Evolutionary conservation across 2,888 invertebrate genomes (phyloP), one percentile per base, ranked within the genome.

Genomic region (Eudasyphora cyanicolor): DNA sequence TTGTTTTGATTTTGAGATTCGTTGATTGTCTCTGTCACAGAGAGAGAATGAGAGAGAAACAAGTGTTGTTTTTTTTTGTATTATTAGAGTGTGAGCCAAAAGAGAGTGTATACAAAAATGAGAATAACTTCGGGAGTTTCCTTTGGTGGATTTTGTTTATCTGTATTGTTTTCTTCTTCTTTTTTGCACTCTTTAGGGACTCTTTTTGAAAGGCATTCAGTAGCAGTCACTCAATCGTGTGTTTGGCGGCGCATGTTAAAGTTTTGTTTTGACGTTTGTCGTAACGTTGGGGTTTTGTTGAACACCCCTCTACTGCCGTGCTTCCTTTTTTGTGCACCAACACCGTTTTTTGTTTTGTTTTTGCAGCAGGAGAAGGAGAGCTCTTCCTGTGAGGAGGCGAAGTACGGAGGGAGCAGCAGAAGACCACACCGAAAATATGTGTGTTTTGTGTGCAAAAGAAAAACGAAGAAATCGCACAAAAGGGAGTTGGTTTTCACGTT

Each of bases 401-500:
- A n/a, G 10, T 64, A 73, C 21, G 1, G 24, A 54, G n/a, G 54
- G 29, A 60, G 5, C 4, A 60, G 21, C 17, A 32, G n/a, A 27
- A n/a, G 12, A 27, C 62, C 8, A 38, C 14, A 69, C 14, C n/a
- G 29, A 49, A 38, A 19, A 14, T 64, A 45, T 45, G 29, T 51
- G 38, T 21, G 35, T 57, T 8, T 10, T 32, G 71, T 21, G 64
- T 64, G 64, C 38, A 75, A 80, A 35, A 77, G 75, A 77, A 62
- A 79, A 60, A 64, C 57, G 10, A 75, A 74, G 51, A 80, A 82
- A 79, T 75, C 60, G 24, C 54, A 82, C 77, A 86, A 82, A 85
- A 85, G 86, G 86, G 86, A 86, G 86, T 86, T 85, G 86, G 85
- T 86, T 85, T 85, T 79, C 78, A 82, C 75, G 51, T 54, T 35